Evolutionary conservation across 2,888 invertebrate genomes (phyloP).

Genomic region (Papilio demoleus): DNA sequence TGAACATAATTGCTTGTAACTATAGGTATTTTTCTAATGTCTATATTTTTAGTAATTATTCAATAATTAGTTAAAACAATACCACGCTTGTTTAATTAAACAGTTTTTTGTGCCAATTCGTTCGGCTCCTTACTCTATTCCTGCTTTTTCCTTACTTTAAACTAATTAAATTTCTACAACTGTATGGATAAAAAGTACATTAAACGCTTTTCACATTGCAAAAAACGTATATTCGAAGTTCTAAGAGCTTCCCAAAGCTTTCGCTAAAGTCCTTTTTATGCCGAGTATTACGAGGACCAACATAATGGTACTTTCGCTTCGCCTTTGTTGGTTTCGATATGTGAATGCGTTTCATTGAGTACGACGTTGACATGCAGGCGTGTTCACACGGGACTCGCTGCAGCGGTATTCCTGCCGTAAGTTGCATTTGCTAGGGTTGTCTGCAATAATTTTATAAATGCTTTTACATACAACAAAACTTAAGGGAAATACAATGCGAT

Average conservation of each 20-base stretch:
- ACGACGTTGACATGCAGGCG: conserved; percentile 21
- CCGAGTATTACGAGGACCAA: conserved; percentile 16
- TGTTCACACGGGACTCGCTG: conserved; percentile 32
- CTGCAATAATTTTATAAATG: not conserved
- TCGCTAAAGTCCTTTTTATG: conserved; percentile 4
- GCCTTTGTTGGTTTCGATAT: conserved; percentile 34
- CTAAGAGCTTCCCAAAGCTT: conserved; percentile 12
- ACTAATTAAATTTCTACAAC: not conserved
- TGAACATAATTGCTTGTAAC: no score
- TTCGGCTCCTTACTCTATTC: no score
- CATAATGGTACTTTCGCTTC: conserved; percentile 35
- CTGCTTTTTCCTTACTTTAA: no score
- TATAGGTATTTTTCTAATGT: no score
- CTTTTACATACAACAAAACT: not conserved
- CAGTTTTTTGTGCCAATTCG: no score
- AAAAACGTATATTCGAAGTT: not conserved
- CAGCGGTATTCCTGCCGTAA: conserved; percentile 24
- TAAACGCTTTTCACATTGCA: not conserved
- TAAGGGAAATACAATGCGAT: no score
- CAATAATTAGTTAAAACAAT: no score
- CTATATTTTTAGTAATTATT: no score
- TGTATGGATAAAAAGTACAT: not conserved
- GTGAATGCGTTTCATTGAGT: conserved; percentile 35
- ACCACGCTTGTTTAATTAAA: no score
- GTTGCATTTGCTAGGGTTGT: conserved; percentile 23